These are phyloP conservation scores for Sula dactylatra DNA, from an alignment of 2,113 vertebrate genomes.

Conservation along the genomic window DNA sequence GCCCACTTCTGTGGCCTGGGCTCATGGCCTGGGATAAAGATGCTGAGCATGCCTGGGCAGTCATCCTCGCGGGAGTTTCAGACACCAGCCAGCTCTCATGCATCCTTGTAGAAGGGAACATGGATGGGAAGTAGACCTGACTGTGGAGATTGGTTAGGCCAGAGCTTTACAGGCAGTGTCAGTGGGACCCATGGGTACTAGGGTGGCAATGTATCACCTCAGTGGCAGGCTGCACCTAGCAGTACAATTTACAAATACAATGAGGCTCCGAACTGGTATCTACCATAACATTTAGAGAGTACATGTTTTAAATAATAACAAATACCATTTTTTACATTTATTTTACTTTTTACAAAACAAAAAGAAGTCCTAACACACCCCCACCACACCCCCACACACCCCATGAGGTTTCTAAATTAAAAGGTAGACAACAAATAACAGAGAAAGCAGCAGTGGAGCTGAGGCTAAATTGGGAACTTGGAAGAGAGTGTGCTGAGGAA, in stretches of 20 bases:
- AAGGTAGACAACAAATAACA: background rate
- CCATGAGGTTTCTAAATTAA: background rate
- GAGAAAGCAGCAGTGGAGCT: background rate
- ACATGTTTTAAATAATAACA: background rate
- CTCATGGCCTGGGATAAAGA: background rate
- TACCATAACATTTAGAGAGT: background rate
- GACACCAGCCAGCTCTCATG: background rate
- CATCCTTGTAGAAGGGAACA: background rate
- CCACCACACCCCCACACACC: too few species aligned
- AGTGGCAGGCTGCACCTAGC: background rate
- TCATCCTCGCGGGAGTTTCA: background rate
- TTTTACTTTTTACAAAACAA: background rate
- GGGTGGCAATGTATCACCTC: fast-evolving
- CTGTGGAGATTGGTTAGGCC: background rate
- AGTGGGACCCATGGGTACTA: background rate
- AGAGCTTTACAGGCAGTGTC: background rate
- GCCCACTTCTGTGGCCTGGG: fast-evolving
- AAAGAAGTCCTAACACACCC: background rate
- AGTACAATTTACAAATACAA: background rate
- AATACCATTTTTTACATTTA: background rate
- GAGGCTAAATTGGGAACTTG: background rate
- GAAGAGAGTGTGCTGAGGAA: background rate
- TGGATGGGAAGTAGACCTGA: background rate
- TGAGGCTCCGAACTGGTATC: background rate
- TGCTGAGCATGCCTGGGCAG: background rate